Percentiles rank a stretch among this genome's conserved stretches.
These are phyloP conservation scores for Battus philenor DNA, from an alignment of 1,140 invertebrate genomes.

Conservation along the genomic window DNA sequence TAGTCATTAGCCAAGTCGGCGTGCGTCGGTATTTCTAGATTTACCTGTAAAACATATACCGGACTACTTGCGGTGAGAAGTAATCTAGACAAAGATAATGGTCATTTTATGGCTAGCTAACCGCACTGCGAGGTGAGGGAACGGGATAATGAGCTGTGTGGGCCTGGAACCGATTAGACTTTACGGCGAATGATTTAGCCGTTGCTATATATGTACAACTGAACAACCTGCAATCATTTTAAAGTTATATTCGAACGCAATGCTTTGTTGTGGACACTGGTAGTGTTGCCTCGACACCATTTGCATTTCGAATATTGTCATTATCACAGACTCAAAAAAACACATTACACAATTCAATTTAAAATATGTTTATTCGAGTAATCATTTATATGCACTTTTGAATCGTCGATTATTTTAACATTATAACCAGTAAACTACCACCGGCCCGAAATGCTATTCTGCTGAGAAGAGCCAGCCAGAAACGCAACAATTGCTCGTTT, in stretches of 20 bases:
- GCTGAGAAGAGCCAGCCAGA: too few species aligned
- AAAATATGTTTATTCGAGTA: too few species aligned
- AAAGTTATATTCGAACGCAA: too few species aligned
- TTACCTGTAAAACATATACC: constrained; percentile 32
- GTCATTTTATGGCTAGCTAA: constrained; percentile 38
- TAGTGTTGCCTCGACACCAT: not conserved
- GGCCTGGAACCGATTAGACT: constrained; percentile 30
- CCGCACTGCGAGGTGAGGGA: constrained; percentile 22
- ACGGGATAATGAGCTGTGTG: constrained; percentile 26
- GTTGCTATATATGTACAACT: not conserved
- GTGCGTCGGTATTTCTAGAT: not conserved
- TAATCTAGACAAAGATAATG: constrained; percentile 42
- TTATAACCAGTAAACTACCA: too few species aligned
- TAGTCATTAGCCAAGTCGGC: constrained; percentile 4
- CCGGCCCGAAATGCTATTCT: too few species aligned
- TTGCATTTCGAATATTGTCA: not conserved
- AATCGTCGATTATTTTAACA: too few species aligned
- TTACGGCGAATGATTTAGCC: constrained; percentile 23
- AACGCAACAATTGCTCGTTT: too few species aligned
- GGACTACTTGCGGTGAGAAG: constrained; percentile 36
- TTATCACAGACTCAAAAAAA: not conserved
- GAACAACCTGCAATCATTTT: not conserved
- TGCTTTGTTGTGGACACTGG: too few species aligned
- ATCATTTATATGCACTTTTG: too few species aligned
- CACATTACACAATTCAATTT: not conserved